phyloP scores from a whole-genome alignment of 2,113 vertebrate genomes.

The Antechinus stuartii region DNA sequence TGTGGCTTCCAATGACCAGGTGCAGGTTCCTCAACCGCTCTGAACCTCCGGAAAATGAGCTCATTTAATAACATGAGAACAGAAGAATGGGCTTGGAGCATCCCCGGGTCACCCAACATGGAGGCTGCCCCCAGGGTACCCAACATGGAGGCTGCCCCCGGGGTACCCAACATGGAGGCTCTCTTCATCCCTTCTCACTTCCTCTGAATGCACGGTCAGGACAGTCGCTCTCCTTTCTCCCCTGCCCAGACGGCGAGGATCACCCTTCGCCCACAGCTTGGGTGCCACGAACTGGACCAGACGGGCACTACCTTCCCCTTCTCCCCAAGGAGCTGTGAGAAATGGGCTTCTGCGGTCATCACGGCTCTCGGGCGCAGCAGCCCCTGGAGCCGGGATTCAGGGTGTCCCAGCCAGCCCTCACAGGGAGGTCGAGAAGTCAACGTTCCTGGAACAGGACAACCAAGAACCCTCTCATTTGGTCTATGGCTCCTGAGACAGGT shows the following conservation, averaged over 20 bases:
- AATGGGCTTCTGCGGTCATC: neutral
- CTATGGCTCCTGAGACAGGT: too few relatives aligned
- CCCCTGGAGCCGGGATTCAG: neutral
- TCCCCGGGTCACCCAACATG: neutral
- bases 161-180: neutral
- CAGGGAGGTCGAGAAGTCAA: neutral
- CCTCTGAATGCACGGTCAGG: neutral
- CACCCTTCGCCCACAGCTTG: neutral
- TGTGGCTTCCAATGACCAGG: neutral
- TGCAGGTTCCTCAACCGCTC: too few relatives aligned
- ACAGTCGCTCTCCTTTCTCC: neutral
- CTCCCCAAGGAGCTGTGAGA: neutral
- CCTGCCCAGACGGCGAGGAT: neutral
- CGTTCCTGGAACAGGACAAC: neutral
- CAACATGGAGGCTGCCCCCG: too few relatives aligned
- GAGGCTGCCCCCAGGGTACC: too few relatives aligned
- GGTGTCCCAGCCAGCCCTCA: neutral
- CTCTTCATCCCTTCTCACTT: neutral
- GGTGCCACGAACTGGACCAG: neutral
- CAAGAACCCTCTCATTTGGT: too few relatives aligned
- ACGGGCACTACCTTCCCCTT: rapidly evolving
- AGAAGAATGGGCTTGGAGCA: neutral
- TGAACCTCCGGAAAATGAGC: neutral
- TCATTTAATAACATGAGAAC: neutral
- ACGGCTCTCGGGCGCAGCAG: neutral